These are phyloP conservation scores for Huso huso DNA, from an alignment of 2,797 vertebrate species.

Conservation along the genomic window DNA sequence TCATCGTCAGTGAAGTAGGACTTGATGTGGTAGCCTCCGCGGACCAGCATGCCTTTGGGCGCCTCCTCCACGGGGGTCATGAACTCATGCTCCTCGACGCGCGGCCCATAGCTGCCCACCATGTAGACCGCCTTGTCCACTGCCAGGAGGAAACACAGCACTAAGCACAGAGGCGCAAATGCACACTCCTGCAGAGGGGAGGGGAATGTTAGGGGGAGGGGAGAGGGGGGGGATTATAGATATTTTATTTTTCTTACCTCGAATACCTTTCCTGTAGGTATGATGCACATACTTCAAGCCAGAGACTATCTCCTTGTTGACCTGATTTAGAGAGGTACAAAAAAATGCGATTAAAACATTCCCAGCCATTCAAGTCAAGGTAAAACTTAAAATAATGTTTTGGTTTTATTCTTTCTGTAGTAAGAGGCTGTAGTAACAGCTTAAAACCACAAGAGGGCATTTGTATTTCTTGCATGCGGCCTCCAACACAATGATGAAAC, in stretches of 20 bases:
- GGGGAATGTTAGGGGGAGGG: background rate
- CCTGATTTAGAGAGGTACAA: conserved; percentile 52
- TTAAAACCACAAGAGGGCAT: no score
- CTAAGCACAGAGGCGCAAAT: conserved; percentile 5
- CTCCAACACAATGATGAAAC: no score
- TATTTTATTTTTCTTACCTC: conserved; percentile 40
- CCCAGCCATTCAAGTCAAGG: no score
- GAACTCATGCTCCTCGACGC: conserved; percentile 76
- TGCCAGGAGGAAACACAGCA: conserved; percentile 31
- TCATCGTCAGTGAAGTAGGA: conserved; percentile 81
- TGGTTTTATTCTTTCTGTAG: no score
- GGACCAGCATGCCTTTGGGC: conserved; percentile 67
- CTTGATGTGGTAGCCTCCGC: conserved; percentile 69
- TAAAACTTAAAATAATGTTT: no score
- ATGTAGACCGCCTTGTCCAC: conserved; percentile 77
- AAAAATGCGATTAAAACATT: background rate
- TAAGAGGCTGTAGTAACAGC: no score
- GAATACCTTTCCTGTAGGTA: conserved; percentile 68
- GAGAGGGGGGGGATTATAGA: background rate
- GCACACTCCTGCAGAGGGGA: conserved; percentile 7
- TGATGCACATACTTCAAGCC: conserved; percentile 79
- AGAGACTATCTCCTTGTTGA: conserved; percentile 85
- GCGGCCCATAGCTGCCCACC: conserved; percentile 87
- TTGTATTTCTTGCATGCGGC: no score
- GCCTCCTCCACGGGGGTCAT: conserved; percentile 67